Conservation (phyloP, 1,140 invertebrate species). For the Caenorhabditis latens region DNA sequence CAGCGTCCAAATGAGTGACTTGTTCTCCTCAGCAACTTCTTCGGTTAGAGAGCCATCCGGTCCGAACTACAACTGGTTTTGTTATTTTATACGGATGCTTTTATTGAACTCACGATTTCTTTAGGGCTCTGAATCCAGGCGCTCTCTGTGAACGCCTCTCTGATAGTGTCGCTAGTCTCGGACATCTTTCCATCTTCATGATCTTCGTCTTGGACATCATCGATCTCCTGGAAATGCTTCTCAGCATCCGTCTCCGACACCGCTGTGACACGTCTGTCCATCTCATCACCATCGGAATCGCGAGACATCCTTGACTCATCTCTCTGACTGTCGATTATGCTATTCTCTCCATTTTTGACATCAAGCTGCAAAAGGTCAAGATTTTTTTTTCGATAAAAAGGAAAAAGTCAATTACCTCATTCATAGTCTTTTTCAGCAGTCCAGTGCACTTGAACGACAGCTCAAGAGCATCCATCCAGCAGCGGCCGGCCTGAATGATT, state of each 20-base stretch:
- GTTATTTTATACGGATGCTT: no score
- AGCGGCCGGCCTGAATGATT: constrained; percentile 84
- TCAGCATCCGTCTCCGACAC: constrained; percentile 71
- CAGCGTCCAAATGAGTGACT: constrained; percentile 91
- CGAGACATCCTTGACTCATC: constrained; percentile 44
- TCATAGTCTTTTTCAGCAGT: constrained; percentile 82
- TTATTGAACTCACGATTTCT: constrained; percentile 75
- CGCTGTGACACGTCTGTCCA: constrained; percentile 77
- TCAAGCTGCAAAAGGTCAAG: constrained; percentile 73
- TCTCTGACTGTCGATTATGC: constrained; percentile 9
- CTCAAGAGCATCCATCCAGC: constrained; percentile 94
- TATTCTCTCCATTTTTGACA: constrained; percentile 72
- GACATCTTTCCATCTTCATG: constrained; percentile 55
- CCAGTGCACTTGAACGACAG: constrained; percentile 88
- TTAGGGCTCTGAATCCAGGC: constrained; percentile 78
- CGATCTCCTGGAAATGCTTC: constrained; percentile 69
- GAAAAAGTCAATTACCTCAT: constrained; percentile 61
- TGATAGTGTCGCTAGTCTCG: constrained; percentile 61
- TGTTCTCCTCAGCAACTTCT: constrained; percentile 93
- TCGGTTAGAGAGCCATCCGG: constrained; percentile 82
- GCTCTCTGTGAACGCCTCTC: constrained; percentile 73
- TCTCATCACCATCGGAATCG: constrained; percentile 28
- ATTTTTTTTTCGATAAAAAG: neutral
- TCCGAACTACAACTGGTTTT: constrained; percentile 55
- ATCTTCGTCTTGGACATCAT: constrained; percentile 47